Percentiles rank a stretch among this genome's conserved stretches.
Conservation (phyloP, 2,888 invertebrate species). For the Cordylochernes scorpioides region DNA sequence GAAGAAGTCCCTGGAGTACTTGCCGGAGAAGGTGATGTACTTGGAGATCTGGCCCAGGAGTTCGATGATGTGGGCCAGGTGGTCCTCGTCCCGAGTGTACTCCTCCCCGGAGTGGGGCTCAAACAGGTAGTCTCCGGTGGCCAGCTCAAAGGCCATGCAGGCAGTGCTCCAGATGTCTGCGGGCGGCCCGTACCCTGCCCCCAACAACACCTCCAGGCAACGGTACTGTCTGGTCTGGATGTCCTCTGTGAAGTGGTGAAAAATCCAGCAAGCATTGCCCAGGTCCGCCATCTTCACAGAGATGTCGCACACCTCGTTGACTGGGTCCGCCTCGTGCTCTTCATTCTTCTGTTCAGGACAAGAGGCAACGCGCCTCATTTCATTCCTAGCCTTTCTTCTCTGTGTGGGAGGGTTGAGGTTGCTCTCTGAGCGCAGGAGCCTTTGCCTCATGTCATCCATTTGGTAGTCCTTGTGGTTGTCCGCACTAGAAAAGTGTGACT, state of each 20-base stretch:
- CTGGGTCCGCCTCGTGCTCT: constrained; percentile 35
- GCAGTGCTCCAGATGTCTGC: constrained; percentile 99
- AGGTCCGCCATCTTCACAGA: constrained; percentile 93
- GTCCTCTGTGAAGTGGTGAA: constrained; percentile 87
- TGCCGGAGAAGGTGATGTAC: constrained; percentile 55
- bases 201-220: constrained; percentile 78
- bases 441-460: no score
- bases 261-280: constrained; percentile 93
- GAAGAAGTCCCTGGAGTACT: constrained; percentile 26
- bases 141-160: constrained; percentile 97
- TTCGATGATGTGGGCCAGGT: constrained; percentile 95
- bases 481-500: no score
- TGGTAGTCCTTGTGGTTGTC: no score
- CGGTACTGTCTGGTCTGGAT: constrained; percentile 96
- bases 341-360: constrained; percentile 6
- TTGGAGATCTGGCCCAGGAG: constrained; percentile 83
- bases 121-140: constrained; percentile 97
- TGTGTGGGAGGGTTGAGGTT: constrained; percentile 10
- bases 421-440: constrained; percentile 16
- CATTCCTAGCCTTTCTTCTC: background rate
- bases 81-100: constrained; percentile 92
- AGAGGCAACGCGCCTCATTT: background rate
- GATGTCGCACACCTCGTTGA: constrained; percentile 57
- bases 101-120: constrained; percentile 94
- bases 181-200: constrained; percentile 82